Conservation (phyloP, 2,797 vertebrate genomes). For the Anas flavirostris region DNA sequence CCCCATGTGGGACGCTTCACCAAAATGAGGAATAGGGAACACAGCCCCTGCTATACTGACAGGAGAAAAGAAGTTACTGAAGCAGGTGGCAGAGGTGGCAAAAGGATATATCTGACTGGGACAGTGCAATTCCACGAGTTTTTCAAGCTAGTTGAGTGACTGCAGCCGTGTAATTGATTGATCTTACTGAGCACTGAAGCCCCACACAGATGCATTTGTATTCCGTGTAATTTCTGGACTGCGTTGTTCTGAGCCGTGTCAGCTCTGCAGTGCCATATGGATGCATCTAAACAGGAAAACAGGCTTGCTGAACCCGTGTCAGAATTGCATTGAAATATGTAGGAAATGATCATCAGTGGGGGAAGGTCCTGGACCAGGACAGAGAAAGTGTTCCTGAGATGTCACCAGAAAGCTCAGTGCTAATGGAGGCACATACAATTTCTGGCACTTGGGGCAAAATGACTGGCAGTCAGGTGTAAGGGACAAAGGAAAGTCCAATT, state of each 20-base stretch:
- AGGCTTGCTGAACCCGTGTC: neutral
- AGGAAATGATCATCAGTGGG: neutral
- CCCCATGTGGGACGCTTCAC: neutral
- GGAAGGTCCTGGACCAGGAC: neutral
- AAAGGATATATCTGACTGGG: neutral
- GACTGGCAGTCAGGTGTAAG: neutral
- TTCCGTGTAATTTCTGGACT: neutral
- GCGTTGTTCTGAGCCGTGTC: neutral
- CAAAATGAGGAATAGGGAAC: neutral
- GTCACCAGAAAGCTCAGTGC: slow-evolving; percentile 4
- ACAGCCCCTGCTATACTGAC: neutral
- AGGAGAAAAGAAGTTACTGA: neutral
- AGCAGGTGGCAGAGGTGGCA: neutral
- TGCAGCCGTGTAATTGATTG: neutral
- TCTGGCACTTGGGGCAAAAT: neutral
- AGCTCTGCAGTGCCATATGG: neutral
- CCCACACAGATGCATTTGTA: neutral
- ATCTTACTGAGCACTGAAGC: neutral
- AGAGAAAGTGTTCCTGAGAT: neutral
- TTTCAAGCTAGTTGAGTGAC: neutral
- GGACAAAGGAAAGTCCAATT: neutral
- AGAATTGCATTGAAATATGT: neutral
- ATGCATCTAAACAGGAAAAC: slow-evolving; percentile 1
- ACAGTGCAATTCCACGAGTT: fast-evolving
- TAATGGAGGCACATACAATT: neutral